These are phyloP conservation scores for Crotalus horridus DNA, from an alignment of 2,113 vertebrate genomes.

Conservation along the genomic window DNA sequence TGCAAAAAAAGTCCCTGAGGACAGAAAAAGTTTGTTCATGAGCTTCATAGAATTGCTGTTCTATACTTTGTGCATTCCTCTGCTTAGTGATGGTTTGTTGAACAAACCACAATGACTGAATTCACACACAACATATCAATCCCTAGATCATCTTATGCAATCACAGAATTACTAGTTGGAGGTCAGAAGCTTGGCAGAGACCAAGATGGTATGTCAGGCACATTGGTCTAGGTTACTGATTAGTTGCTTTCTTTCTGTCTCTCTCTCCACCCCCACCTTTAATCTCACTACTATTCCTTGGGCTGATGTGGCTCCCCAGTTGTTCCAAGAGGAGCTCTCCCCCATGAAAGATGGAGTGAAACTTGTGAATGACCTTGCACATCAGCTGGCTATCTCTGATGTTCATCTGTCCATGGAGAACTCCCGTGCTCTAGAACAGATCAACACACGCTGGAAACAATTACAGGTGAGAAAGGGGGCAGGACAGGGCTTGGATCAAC, in stretches of 20 bases:
- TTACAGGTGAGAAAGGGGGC: constrained; percentile 81
- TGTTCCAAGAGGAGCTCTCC: constrained; percentile 92
- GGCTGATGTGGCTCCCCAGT: constrained; percentile 61
- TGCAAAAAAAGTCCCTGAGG: not conserved
- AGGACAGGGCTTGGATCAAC: not conserved
- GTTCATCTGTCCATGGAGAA: constrained; percentile 97
- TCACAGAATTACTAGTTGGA: not conserved
- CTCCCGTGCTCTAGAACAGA: constrained; percentile 86
- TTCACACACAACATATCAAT: not conserved
- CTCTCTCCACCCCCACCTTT: not conserved
- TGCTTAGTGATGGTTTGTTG: not conserved
- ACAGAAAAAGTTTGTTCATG: not conserved
- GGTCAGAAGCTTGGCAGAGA: not conserved
- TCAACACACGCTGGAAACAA: constrained; percentile 92
- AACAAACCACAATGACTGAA: not conserved
- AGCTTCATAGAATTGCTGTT: not conserved
- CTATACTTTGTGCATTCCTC: not conserved
- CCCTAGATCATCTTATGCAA: not conserved
- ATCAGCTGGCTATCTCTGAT: constrained; percentile 93
- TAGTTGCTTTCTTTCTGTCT: not conserved
- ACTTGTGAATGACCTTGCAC: constrained; percentile 90
- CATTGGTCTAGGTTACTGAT: not conserved
- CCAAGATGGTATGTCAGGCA: not conserved
- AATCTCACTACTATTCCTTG: not conserved
- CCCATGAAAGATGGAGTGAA: constrained; percentile 94